These are phyloP conservation scores for Drosophila kepulauana DNA, from an alignment of 1,140 invertebrate species.

Conservation along the genomic window DNA sequence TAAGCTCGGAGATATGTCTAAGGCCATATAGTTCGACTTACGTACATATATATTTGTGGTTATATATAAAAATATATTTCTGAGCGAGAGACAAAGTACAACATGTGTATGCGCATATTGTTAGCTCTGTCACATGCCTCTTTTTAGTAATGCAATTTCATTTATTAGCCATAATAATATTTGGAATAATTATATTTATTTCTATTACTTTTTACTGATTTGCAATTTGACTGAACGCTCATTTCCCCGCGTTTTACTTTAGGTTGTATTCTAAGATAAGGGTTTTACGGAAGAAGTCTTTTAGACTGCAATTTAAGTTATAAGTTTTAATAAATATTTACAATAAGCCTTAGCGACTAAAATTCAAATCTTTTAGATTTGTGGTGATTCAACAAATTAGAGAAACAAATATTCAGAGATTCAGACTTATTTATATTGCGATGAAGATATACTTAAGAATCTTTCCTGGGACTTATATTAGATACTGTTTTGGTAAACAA, in stretches of 20 bases:
- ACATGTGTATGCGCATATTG: background rate
- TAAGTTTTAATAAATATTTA: too few relatives aligned
- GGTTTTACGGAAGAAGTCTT: background rate
- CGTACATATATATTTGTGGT: background rate
- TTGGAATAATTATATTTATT: background rate
- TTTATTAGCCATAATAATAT: constrained; percentile 8
- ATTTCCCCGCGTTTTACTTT: background rate
- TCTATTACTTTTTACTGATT: constrained; percentile 4
- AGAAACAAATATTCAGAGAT: too few relatives aligned
- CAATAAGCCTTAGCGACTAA: too few relatives aligned
- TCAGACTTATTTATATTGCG: too few relatives aligned
- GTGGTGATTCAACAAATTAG: too few relatives aligned
- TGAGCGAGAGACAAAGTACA: background rate
- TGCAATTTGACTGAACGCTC: background rate
- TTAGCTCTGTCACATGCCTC: constrained; percentile 3
- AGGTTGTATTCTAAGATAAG: constrained; percentile 2
- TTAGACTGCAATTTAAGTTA: background rate
- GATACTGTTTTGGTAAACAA: too few relatives aligned
- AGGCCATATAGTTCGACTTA: background rate
- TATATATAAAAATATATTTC: constrained; percentile 9
- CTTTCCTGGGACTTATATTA: too few relatives aligned
- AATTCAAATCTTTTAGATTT: too few relatives aligned
- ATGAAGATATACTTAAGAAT: too few relatives aligned
- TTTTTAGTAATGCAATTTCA: background rate
- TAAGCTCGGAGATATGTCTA: constrained; percentile 1